Conservation (phyloP, 2,113 vertebrate species). For the Eulemur rufifrons region DNA sequence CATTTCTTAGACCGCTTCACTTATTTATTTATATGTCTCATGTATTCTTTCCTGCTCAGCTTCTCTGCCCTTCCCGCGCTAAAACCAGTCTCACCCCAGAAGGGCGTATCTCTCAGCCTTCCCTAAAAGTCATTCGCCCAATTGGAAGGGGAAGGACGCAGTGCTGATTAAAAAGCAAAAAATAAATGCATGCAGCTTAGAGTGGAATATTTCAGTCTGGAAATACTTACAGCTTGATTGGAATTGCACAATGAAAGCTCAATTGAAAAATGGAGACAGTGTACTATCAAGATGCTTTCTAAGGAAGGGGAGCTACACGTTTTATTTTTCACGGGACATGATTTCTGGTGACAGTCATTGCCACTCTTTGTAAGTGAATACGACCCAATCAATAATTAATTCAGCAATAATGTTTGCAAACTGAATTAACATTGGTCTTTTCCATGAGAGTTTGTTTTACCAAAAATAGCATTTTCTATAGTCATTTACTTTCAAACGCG, state of each 20-base stretch:
- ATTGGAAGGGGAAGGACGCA: background rate
- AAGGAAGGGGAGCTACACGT: rapidly evolving
- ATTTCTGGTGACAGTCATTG: background rate
- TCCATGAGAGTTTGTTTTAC: background rate
- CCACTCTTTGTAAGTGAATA: background rate
- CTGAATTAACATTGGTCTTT: background rate
- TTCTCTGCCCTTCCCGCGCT: slow-evolving; percentile 37
- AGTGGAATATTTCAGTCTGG: background rate
- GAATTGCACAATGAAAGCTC: background rate
- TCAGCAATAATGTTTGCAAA: background rate
- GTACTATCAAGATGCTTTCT: background rate
- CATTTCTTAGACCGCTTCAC: background rate
- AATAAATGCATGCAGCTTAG: background rate
- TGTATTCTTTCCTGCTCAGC: background rate
- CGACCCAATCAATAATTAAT: background rate
- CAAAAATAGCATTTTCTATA: background rate
- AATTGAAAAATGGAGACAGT: background rate
- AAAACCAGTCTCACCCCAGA: background rate
- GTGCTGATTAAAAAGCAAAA: background rate
- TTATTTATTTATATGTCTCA: background rate
- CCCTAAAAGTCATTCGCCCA: background rate
- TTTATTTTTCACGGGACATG: background rate
- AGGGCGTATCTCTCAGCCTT: background rate
- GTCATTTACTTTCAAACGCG: background rate
- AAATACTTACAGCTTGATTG: background rate